phyloP scores from a whole-genome alignment of 2,113 vertebrate genomes.

The Indri indri region DNA sequence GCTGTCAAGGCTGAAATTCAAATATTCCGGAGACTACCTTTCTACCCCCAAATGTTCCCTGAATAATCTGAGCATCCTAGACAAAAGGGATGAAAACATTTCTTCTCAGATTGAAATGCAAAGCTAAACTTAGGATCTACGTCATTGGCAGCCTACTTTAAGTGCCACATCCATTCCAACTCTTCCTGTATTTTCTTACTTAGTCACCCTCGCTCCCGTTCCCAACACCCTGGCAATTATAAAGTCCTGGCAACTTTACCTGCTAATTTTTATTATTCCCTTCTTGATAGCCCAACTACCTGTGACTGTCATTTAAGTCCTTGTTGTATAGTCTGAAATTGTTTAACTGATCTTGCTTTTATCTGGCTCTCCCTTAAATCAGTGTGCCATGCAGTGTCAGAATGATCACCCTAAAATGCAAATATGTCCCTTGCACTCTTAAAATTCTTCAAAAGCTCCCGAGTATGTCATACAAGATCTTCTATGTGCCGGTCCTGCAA shows the following conservation, averaged over 20 bases:
- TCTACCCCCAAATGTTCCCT: not conserved
- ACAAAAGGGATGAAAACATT: not conserved
- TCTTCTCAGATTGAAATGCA: slow-evolving; percentile 11
- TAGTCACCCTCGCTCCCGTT: not conserved
- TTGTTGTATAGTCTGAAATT: not conserved
- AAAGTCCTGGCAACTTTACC: not conserved
- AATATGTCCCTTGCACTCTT: not conserved
- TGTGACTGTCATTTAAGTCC: not conserved
- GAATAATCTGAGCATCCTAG: not conserved
- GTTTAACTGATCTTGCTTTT: not conserved
- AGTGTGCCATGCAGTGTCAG: not conserved
- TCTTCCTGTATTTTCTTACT: not conserved
- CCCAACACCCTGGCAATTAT: not conserved
- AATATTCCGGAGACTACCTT: not conserved
- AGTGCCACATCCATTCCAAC: not conserved
- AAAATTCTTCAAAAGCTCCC: not conserved
- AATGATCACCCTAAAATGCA: not conserved
- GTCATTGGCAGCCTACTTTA: slow-evolving; percentile 4
- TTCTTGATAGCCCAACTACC: not conserved
- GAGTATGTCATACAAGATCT: not conserved
- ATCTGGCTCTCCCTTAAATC: not conserved
- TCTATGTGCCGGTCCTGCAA: not conserved
- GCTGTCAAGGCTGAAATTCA: not conserved
- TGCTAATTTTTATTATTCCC: not conserved
- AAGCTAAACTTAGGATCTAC: not conserved